Evolutionary conservation across 2,113 vertebrate species (phyloP).

Genomic region (Cepphus grylle): DNA sequence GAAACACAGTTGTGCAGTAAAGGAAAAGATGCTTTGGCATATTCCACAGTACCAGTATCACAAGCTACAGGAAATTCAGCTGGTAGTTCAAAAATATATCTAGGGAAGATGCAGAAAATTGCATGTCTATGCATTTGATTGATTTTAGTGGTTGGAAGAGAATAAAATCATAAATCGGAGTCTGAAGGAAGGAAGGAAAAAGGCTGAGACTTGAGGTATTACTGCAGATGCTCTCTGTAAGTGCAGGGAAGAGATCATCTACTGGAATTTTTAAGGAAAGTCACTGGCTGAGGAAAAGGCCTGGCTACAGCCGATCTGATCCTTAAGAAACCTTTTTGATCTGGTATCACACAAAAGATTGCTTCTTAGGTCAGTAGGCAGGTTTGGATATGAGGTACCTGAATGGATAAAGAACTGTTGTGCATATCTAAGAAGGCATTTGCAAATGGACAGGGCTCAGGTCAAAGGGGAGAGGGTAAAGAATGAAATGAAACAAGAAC

Average conservation of each 20-base stretch:
- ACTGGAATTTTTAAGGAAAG: constrained; percentile 6
- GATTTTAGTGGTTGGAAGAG: background rate
- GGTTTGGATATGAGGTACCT: background rate
- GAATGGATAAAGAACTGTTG: background rate
- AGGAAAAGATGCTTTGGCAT: background rate
- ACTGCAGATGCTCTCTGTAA: background rate
- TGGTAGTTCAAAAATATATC: background rate
- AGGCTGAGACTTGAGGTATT: background rate
- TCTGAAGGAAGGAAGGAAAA: constrained; percentile 5
- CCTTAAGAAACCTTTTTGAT: constrained; percentile 29
- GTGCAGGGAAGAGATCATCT: background rate
- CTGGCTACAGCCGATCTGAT: background rate
- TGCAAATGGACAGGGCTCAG: background rate
- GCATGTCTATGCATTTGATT: background rate
- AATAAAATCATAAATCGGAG: constrained; percentile 8
- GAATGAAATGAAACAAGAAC: constrained; percentile 9
- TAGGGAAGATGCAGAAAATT: background rate
- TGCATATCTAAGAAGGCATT: background rate
- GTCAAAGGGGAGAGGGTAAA: background rate
- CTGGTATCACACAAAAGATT: background rate
- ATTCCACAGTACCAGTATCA: background rate
- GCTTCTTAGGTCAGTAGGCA: background rate
- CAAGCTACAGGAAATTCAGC: background rate
- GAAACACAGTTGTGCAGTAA: background rate
- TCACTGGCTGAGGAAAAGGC: background rate